Evolutionary conservation across 2,113 vertebrate species (phyloP).

Genomic region (Clarias magur): DNA sequence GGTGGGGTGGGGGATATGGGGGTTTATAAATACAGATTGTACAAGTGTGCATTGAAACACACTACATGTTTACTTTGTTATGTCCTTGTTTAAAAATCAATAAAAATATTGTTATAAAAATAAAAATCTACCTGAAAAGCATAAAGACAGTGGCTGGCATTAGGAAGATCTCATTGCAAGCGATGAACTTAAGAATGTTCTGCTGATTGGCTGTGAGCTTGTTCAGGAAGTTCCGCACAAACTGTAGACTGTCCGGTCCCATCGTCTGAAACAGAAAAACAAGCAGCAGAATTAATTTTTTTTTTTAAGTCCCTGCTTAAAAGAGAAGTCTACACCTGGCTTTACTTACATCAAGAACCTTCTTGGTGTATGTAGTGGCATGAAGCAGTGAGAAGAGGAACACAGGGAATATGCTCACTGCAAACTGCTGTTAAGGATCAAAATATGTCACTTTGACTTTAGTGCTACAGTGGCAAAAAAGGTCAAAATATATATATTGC

Average conservation of each 20-base stretch:
- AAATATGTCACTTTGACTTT: not conserved
- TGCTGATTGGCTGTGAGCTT: conserved; percentile 93
- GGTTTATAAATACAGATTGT: too few species aligned
- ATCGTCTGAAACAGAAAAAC: conserved; percentile 74
- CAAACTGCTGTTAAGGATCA: conserved; percentile 75
- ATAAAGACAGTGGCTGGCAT: conserved; percentile 98
- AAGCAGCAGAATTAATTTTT: not conserved
- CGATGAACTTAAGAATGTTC: conserved; percentile 97
- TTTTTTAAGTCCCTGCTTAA: not conserved
- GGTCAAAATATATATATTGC: not conserved
- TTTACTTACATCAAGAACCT: conserved; percentile 93
- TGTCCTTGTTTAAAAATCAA: too few species aligned
- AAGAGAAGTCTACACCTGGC: not conserved
- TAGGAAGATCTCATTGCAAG: conserved; percentile 97
- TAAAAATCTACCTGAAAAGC: conserved; percentile 90
- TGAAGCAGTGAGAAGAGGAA: conserved; percentile 98
- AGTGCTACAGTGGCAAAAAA: not conserved
- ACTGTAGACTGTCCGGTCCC: conserved; percentile 84
- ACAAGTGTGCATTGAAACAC: too few species aligned
- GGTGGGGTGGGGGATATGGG: too few species aligned
- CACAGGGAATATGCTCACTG: conserved; percentile 98
- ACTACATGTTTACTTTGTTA: too few species aligned
- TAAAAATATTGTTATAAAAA: too few species aligned
- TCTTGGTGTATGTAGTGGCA: conserved; percentile 93
- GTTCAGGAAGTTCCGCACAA: conserved; percentile 87